A percentile compares a stretch with the other conserved stretches of the same genome.
These are phyloP conservation scores for Eremobia ochroleuca DNA, from an alignment of 2,888 invertebrate species.

Conservation along the genomic window DNA sequence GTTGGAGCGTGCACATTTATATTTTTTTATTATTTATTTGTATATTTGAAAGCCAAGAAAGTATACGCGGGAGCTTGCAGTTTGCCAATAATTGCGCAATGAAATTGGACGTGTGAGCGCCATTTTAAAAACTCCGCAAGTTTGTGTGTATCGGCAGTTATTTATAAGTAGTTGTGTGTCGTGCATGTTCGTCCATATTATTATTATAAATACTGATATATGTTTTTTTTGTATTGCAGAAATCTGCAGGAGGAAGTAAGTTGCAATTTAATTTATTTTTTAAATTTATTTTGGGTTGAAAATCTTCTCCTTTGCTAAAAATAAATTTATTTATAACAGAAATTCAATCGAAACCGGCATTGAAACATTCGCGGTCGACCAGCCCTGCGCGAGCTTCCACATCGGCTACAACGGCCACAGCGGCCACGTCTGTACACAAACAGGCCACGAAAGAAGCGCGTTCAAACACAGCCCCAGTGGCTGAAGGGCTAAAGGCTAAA, in stretches of 20 bases:
- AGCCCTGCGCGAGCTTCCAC: slow-evolving; percentile 2
- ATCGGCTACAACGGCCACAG: background rate
- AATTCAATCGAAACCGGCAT: background rate
- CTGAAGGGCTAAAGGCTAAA: slow-evolving; percentile 3
- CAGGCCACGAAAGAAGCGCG: background rate
- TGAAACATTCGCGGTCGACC: background rate
- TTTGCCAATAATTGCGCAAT: background rate
- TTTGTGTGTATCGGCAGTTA: background rate
- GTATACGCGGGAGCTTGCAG: background rate
- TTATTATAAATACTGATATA: slow-evolving; percentile 11
- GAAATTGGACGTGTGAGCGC: background rate
- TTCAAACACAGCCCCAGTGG: background rate
- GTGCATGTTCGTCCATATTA: background rate
- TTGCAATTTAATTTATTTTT: background rate
- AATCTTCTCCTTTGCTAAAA: background rate
- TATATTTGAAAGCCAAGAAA: background rate
- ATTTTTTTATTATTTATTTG: background rate
- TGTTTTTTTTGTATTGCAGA: slow-evolving; percentile 21
- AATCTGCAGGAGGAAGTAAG: slow-evolving; percentile 34
- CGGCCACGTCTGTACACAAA: background rate
- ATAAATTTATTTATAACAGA: slow-evolving; percentile 14
- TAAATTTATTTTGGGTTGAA: too few species aligned
- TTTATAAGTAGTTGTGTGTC: background rate
- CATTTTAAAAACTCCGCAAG: background rate
- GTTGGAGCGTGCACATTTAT: too few species aligned